phyloP scores from a whole-genome alignment of 2,113 vertebrate species.

The Ciconia maguari region DNA sequence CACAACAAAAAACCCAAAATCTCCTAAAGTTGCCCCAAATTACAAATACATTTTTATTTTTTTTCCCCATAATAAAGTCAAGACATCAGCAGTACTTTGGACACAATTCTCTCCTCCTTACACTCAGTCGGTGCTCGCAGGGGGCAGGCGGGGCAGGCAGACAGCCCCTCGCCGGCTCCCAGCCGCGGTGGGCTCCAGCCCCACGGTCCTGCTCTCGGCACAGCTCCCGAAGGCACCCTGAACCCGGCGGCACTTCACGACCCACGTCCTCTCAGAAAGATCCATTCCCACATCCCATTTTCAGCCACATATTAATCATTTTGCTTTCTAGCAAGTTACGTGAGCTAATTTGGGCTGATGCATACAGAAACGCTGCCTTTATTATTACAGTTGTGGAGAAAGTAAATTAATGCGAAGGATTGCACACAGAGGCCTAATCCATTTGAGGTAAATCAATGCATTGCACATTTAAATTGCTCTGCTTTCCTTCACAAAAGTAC shows the following conservation, averaged over 20 bases:
- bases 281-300: neutral
- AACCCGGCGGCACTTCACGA: fast-evolving
- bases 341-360: slow-evolving; percentile 38
- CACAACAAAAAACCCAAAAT: neutral
- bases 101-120: neutral
- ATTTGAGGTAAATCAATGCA: slow-evolving; percentile 80
- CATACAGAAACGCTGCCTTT: slow-evolving; percentile 26
- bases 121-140: fast-evolving
- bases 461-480: slow-evolving; percentile 73
- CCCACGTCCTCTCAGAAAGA: neutral
- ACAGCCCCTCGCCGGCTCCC: too few species aligned
- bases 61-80: neutral
- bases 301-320: slow-evolving; percentile 22
- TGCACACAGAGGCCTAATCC: slow-evolving; percentile 73
- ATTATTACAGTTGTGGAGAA: slow-evolving; percentile 65
- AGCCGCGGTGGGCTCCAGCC: neutral
- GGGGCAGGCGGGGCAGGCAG: neutral
- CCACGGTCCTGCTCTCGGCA: neutral
- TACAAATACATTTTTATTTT: neutral
- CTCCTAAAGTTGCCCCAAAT: neutral
- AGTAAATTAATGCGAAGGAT: slow-evolving; percentile 74
- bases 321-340: slow-evolving; percentile 26
- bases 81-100: neutral
- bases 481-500: slow-evolving; percentile 78
- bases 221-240: neutral